Percentiles rank a stretch among this genome's conserved stretches.
Conservation (phyloP, 2,888 invertebrate genomes). For the Pollenia labialis region DNA sequence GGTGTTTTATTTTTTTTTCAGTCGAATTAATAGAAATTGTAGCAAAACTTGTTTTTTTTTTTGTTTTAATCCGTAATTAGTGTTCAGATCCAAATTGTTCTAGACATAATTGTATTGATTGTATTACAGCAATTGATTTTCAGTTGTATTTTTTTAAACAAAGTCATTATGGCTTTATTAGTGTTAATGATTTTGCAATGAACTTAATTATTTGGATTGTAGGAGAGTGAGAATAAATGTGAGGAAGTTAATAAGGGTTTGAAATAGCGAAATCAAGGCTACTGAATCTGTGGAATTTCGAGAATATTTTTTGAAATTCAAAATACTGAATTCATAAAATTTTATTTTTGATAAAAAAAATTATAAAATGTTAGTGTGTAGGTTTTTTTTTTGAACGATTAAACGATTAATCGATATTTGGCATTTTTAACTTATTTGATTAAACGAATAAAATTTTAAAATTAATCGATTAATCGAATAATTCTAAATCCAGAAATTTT, state of each 20-base stretch:
- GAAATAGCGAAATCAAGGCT: too few relatives aligned
- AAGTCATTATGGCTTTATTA: slow-evolving; percentile 35
- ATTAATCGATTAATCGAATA: too few relatives aligned
- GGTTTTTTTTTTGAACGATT: fast-evolving
- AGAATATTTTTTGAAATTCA: too few relatives aligned
- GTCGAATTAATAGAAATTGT: slow-evolving; percentile 31
- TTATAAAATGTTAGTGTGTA: too few relatives aligned
- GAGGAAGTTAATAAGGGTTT: too few relatives aligned
- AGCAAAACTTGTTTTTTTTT: slow-evolving; percentile 54
- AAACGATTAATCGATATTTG: too few relatives aligned
- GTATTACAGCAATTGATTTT: slow-evolving; percentile 47
- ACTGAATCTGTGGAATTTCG: too few relatives aligned
- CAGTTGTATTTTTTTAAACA: slow-evolving; percentile 23
- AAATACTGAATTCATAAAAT: too few relatives aligned
- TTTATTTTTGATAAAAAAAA: too few relatives aligned
- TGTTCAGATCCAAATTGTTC: slow-evolving; percentile 44
- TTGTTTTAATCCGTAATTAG: slow-evolving; percentile 52
- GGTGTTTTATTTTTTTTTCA: slow-evolving; percentile 4
- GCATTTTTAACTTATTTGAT: too few relatives aligned
- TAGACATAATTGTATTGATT: slow-evolving; percentile 54
- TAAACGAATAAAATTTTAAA: too few relatives aligned
- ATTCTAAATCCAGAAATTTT: too few relatives aligned
- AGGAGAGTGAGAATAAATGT: slow-evolving; percentile 3
- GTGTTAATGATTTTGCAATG: slow-evolving; percentile 18
- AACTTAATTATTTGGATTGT: neutral